These are phyloP conservation scores for Megaceryle torquata DNA, from an alignment of 2,113 vertebrate genomes.

Conservation along the genomic window DNA sequence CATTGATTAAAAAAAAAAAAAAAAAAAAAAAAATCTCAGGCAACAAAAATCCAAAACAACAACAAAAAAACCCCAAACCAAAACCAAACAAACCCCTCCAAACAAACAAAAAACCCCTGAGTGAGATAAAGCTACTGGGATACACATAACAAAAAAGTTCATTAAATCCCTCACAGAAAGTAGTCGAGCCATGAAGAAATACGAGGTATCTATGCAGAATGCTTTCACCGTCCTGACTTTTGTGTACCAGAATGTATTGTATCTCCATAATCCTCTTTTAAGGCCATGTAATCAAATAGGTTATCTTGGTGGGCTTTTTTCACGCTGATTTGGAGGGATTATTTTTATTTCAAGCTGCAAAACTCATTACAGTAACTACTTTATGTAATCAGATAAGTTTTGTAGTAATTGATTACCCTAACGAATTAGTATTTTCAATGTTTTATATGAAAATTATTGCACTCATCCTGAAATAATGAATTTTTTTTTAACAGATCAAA, in stretches of 20 bases:
- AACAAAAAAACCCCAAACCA: too few relatives aligned
- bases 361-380: background rate
- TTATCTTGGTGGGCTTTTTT: background rate
- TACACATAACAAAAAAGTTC: background rate
- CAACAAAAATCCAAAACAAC: too few relatives aligned
- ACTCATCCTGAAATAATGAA: background rate
- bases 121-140: background rate
- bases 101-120: background rate
- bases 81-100: too few relatives aligned
- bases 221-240: background rate
- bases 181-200: background rate
- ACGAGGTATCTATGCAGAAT: background rate
- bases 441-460: background rate
- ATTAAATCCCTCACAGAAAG: background rate
- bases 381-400: background rate
- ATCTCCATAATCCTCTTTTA: background rate
- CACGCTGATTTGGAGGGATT: background rate
- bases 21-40: too few relatives aligned
- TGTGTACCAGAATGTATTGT: background rate
- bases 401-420: background rate
- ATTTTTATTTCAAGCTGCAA: background rate
- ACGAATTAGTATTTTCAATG: background rate
- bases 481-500: background rate
- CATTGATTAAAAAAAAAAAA: too few relatives aligned
- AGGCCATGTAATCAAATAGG: background rate